Evolutionary conservation across 2,797 vertebrate species (phyloP).

Genomic region (Smutsia temminckii): DNA sequence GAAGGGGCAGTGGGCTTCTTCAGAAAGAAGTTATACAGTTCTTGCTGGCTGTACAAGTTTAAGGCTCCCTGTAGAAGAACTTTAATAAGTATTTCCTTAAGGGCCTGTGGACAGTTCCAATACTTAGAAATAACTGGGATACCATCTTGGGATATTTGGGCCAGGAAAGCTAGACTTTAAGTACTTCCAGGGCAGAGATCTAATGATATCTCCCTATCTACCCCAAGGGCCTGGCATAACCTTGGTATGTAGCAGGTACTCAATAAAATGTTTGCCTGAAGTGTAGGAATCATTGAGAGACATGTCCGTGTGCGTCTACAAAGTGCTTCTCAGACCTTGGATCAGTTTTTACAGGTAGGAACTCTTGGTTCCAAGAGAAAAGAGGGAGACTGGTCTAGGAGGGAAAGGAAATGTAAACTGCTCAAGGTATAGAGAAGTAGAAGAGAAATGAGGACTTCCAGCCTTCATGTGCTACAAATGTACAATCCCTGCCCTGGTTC

Average conservation of each 20-base stretch:
- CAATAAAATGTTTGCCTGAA: background rate
- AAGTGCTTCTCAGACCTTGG: background rate
- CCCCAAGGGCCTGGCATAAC: background rate
- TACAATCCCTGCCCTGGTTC: background rate
- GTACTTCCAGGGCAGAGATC: background rate
- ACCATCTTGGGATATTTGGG: background rate
- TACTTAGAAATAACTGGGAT: conserved; percentile 36
- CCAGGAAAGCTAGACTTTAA: conserved; percentile 9
- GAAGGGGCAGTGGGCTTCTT: conserved; percentile 74
- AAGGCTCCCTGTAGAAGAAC: conserved; percentile 80
- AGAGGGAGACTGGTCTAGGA: background rate
- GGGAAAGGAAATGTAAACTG: background rate
- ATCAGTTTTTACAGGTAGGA: conserved; percentile 40
- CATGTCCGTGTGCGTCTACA: background rate
- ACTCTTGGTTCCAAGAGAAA: background rate
- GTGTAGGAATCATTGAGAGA: background rate
- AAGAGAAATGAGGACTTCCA: background rate
- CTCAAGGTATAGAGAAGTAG: conserved; percentile 1
- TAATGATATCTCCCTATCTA: conserved; percentile 25
- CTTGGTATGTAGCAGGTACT: background rate
- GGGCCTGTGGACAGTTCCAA: background rate
- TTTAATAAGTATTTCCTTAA: conserved; percentile 55
- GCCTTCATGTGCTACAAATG: background rate
- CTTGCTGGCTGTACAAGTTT: conserved; percentile 83
- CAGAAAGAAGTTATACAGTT: conserved; percentile 79